Evolutionary conservation across 2,797 vertebrate genomes (phyloP).

Genomic region (Tenualosa ilisha): DNA sequence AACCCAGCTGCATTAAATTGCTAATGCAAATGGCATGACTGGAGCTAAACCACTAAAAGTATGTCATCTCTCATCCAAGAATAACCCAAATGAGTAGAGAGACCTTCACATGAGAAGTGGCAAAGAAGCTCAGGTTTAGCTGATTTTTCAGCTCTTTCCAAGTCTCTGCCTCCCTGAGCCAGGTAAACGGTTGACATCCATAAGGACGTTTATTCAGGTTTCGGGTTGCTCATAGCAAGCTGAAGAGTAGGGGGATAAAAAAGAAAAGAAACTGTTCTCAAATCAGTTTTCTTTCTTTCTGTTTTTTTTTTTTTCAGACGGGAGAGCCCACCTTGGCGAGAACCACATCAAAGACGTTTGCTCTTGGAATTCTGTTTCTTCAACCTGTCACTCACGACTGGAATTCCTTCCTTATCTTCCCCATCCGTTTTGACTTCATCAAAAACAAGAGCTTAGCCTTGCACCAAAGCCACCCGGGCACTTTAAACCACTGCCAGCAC

Average conservation of each 20-base stretch:
- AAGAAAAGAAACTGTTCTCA: neutral
- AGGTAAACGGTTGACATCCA: neutral
- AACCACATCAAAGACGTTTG: neutral
- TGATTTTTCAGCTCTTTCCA: neutral
- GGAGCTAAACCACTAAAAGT: conserved; percentile 4
- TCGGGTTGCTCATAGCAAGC: neutral
- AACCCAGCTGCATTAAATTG: conserved; percentile 4
- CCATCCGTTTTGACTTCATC: conserved; percentile 7
- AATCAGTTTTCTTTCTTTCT: neutral
- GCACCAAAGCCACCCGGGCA: neutral
- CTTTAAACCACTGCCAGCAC: neutral
- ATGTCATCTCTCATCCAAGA: conserved; percentile 9
- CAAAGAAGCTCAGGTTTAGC: conserved; percentile 27
- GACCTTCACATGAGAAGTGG: conserved; percentile 20
- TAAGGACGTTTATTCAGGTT: neutral
- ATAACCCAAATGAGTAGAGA: conserved; percentile 15
- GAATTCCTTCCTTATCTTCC: conserved; percentile 17
- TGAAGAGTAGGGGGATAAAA: neutral
- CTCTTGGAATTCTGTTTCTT: conserved; percentile 7
- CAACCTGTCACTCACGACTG: conserved; percentile 12
- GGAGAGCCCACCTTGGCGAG: conserved; percentile 12
- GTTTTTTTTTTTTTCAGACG: neutral
- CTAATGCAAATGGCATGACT: neutral
- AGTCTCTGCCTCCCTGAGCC: neutral
- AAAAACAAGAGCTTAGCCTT: conserved; percentile 5